These are phyloP conservation scores for Periplaneta americana DNA, from an alignment of 1,140 invertebrate genomes.

Conservation along the genomic window DNA sequence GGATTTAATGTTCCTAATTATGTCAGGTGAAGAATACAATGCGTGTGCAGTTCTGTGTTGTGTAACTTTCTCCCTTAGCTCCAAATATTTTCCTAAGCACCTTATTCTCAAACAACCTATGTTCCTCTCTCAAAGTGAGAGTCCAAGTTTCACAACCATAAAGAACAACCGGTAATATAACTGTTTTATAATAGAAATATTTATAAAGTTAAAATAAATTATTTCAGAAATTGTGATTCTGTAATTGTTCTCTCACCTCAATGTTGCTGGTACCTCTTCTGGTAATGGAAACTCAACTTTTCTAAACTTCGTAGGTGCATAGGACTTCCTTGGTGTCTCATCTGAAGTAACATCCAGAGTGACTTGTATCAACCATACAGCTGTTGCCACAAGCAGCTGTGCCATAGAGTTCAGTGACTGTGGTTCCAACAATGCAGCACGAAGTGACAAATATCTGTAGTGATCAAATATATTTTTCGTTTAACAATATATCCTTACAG, in stretches of 20 bases:
- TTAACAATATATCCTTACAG: too few relatives aligned
- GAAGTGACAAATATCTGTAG: conserved; percentile 56
- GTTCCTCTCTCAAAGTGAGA: too few relatives aligned
- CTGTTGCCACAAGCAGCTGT: conserved; percentile 73
- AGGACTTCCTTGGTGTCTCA: conserved; percentile 33
- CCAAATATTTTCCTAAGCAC: too few relatives aligned
- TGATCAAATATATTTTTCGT: conserved; percentile 29
- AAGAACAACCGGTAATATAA: too few relatives aligned
- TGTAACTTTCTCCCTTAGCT: too few relatives aligned
- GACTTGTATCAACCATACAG: conserved; percentile 80
- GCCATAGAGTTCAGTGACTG: conserved; percentile 58
- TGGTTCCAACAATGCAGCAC: conserved; percentile 68
- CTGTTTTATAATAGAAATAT: too few relatives aligned
- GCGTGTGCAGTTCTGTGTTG: too few relatives aligned
- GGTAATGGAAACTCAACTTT: conserved; percentile 60
- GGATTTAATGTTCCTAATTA: too few relatives aligned
- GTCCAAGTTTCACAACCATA: too few relatives aligned
- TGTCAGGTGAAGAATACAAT: too few relatives aligned
- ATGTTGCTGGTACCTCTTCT: conserved; percentile 50
- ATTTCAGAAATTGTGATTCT: too few relatives aligned
- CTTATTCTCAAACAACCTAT: too few relatives aligned
- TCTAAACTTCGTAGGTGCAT: conserved; percentile 47
- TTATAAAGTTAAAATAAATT: neutral
- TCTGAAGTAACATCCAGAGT: conserved; percentile 44
- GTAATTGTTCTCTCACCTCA: conserved; percentile 43